Base-by-base conservation (phyloP, 2,888 invertebrate species). In the Amphipoea oculea region DNA sequence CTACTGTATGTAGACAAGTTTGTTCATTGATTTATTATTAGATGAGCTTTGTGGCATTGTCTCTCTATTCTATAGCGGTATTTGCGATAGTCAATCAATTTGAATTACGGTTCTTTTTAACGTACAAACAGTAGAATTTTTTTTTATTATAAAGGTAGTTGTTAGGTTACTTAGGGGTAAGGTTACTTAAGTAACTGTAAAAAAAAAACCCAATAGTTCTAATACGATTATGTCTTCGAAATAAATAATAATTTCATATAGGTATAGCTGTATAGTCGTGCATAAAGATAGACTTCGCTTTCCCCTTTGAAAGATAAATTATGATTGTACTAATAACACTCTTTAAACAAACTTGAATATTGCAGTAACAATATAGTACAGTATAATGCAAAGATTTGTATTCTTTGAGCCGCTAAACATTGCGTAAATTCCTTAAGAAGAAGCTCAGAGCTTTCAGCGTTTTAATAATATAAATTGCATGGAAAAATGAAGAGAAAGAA, bases 261-360 rank as follows among this genome's bases (percentile, higher is more conserved):
- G n/a, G n/a, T n/a, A 68, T 45, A 62, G 20, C 36, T 23, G 9
- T 60, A 70, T n/a, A 42, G 17, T 45, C 17, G 60, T 60, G 51
- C 48, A 36, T 29, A 78, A 62, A 2, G 9, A 29, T 40, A 29
- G 23, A n/a, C 23, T n/a, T 9, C 6, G 45, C 71, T 84, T 83
- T 84, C 74, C 54, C 62, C 40, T 48, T 66, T 45, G 51, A 72
- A 63, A 79, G 51, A 69, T 75, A 54, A 79, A 66, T 73, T 84
- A 73, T 62, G 60, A 62, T 70, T 23, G 69, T 62, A 60, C 23
- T 0, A 78, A 51, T 54, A 82, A 45, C 60, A 70, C 23, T 66
- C 23, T 62, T 54, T 36, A 54, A 70, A 84, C 20, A 51, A 73
- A 84, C 63, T 69, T 79, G 42, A 48, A 66, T 84, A 73, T 70